Evolutionary conservation across 2,888 invertebrate species (phyloP), one percentile per base, ranked within the genome.

Genomic region (Acronicta aceris): DNA sequence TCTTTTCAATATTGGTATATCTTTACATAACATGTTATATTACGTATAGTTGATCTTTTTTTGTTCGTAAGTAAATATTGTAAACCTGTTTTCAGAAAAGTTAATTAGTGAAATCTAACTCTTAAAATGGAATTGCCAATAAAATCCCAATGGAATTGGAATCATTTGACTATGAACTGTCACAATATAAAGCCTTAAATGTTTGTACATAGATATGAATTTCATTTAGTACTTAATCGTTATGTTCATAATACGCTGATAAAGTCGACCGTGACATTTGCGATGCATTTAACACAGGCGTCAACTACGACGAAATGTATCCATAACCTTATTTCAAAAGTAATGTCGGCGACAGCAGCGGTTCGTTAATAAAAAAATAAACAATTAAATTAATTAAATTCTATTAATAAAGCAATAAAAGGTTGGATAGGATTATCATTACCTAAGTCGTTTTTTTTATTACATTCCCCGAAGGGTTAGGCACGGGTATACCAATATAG

Each of bases 261-360:
- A 76, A 72, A 73, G 48, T 10, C 65, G 81, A 51, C 84, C 84
- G 13, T 84, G 84, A 81, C 84, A 84, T 83, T 84, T 84, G 55
- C 54, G 47, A 53, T 57, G 69, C 63, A 74, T 60, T 68, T 69
- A 59, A 66, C 65, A 47, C 71, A 60, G 56, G 56, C 75, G 73
- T 69, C 81, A 69, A 64, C 65, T 55, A 54, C 76, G 42, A 59
- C 73, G 53, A 73, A 73, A 73, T 73, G 62, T 73, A 72, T 62
- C 62, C 78, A 72, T 74, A 78, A 80, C 79, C 82, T 82, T 79
- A 78, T 71, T 66, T 75, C 54, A 52, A 38, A 56, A 57, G 78
- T 78, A 79, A 66, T 56, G 52, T 71, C 74, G 70, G 16, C 21
- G 16, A 73, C 69, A 75, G 27, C 43, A 41, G 56, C 52, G 46